Conservation (phyloP, 1,140 invertebrate species). For the Trichonephila clavipes region DNA sequence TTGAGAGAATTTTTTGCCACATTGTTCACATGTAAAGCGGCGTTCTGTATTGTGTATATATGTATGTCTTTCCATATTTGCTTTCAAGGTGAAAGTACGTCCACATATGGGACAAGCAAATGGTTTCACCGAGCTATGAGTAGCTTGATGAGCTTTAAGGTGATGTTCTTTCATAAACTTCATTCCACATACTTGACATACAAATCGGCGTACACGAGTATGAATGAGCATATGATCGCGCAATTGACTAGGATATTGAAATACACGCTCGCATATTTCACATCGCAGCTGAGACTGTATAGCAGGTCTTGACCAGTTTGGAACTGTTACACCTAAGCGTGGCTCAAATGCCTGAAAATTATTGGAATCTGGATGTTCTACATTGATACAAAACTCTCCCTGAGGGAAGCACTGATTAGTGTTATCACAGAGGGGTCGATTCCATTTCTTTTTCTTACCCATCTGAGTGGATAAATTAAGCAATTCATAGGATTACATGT, state of each 20-base stretch:
- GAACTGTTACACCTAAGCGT: conserved; percentile 63
- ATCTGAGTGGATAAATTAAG: conserved; percentile 38
- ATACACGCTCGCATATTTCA: conserved; percentile 75
- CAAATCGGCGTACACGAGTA: conserved; percentile 76
- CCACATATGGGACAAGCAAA: conserved; percentile 79
- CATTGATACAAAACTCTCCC: conserved; percentile 75
- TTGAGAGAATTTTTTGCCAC: conserved; percentile 85
- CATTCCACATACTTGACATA: conserved; percentile 77
- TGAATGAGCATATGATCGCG: conserved; percentile 77
- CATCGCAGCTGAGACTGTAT: conserved; percentile 75
- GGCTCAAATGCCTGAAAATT: conserved; percentile 72
- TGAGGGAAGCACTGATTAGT: conserved; percentile 75
- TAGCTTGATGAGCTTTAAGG: conserved; percentile 77
- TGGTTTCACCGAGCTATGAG: conserved; percentile 77
- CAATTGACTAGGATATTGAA: conserved; percentile 77
- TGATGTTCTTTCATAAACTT: conserved; percentile 78
- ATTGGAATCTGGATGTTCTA: conserved; percentile 71
- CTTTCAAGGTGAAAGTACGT: conserved; percentile 79
- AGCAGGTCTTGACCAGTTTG: conserved; percentile 60
- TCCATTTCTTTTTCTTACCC: conserved; percentile 76
- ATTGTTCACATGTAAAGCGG: conserved; percentile 82
- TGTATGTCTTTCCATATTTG: conserved; percentile 81
- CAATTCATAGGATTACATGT: conserved; percentile 54
- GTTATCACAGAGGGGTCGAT: conserved; percentile 74
- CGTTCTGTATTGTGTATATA: conserved; percentile 84